Conservation (phyloP, 1,140 invertebrate genomes). For the Sinella curviseta region DNA sequence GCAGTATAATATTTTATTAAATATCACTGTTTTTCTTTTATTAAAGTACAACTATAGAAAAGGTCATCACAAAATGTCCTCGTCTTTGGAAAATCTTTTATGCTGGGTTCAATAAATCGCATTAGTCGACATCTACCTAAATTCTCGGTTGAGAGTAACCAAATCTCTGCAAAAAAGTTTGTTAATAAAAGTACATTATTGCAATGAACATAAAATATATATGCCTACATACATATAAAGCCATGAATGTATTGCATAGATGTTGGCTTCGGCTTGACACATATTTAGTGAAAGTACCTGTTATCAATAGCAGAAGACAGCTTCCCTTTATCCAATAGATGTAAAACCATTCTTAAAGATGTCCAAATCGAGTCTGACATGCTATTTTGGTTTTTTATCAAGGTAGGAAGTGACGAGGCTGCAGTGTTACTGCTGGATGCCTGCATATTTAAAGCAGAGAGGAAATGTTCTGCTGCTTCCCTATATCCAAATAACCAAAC, state of each 20-base stretch:
- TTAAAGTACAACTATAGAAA: too few species aligned
- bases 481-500: slow-evolving; percentile 60
- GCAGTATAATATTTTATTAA: too few species aligned
- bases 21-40: too few species aligned
- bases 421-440: slow-evolving; percentile 70
- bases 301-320: slow-evolving; percentile 73
- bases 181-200: not conserved
- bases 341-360: slow-evolving; percentile 84
- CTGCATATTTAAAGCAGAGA: slow-evolving; percentile 91
- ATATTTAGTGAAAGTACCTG: slow-evolving; percentile 56
- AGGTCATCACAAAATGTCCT: too few species aligned
- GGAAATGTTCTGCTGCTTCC: slow-evolving; percentile 92
- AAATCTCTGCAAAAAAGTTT: slow-evolving; percentile 52
- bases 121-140: slow-evolving; percentile 37
- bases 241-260: not conserved
- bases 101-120: not conserved
- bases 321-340: slow-evolving; percentile 79
- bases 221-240: too few species aligned
- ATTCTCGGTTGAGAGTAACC: slow-evolving; percentile 55
- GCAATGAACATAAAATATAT: not conserved
- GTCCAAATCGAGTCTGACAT: slow-evolving; percentile 96
- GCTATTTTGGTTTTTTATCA: too few species aligned
- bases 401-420: slow-evolving; percentile 40
- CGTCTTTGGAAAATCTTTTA: too few species aligned
- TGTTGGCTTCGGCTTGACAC: not conserved